Evolutionary conservation across 2,888 invertebrate species (phyloP).

Genomic region (Oxyscelio sp.): DNA sequence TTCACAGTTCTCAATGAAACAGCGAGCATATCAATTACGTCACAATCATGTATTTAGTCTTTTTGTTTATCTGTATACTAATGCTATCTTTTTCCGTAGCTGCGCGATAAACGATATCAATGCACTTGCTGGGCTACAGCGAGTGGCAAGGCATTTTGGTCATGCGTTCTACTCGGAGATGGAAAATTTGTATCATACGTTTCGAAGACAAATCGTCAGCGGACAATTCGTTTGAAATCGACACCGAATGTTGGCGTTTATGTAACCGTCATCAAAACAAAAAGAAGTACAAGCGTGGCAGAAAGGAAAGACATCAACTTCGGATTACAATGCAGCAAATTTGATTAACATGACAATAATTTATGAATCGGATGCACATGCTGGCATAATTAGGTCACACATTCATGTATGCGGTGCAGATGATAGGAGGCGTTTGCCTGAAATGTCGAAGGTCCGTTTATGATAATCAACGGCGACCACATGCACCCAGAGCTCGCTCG

Average conservation of each 20-base stretch:
- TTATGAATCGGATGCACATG: constrained; percentile 34
- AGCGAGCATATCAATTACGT: constrained; percentile 5
- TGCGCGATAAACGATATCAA: constrained; percentile 22
- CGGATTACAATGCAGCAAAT: constrained; percentile 1
- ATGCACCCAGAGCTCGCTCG: constrained; percentile 23
- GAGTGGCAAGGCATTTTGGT: background rate
- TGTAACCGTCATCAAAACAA: background rate
- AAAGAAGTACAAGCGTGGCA: background rate
- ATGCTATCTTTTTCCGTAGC: background rate
- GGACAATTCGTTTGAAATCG: background rate
- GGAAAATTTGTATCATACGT: background rate
- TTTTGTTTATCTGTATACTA: background rate
- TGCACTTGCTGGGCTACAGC: constrained; percentile 3
- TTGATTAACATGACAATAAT: constrained; percentile 29
- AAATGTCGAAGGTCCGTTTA: constrained; percentile 57
- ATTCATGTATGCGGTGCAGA: constrained; percentile 6
- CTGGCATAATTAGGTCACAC: constrained; percentile 43
- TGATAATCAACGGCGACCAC: constrained; percentile 49
- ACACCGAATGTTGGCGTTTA: background rate
- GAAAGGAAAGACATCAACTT: background rate
- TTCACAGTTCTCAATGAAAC: constrained; percentile 37
- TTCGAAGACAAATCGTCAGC: background rate
- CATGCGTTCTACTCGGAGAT: background rate
- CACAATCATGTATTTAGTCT: constrained; percentile 7
- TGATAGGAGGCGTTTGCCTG: constrained; percentile 35